Evolutionary conservation across 2,113 vertebrate genomes (phyloP).

Genomic region (Romanogobio albipinnatus): DNA sequence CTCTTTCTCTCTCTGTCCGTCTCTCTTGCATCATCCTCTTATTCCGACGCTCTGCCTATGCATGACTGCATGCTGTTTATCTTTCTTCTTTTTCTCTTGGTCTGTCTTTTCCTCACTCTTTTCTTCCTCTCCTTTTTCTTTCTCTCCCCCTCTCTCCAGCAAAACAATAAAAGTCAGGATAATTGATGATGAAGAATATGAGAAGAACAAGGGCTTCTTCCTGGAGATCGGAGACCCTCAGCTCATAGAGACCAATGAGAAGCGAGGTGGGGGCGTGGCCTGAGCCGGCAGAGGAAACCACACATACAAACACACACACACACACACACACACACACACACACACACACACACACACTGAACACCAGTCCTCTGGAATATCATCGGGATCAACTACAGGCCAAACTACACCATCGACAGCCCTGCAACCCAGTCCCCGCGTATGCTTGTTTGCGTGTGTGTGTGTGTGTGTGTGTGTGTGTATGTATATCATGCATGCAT

Average conservation of each 20-base stretch:
- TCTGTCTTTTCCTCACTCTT: slow-evolving; percentile 37
- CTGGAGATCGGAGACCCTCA: slow-evolving; percentile 95
- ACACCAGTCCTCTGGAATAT: slow-evolving; percentile 16
- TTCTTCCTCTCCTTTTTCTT: slow-evolving; percentile 34
- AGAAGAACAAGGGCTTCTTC: slow-evolving; percentile 99
- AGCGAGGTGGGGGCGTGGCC: slow-evolving; percentile 91
- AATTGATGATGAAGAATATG: slow-evolving; percentile 99
- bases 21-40: slow-evolving; percentile 16
- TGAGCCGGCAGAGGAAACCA: slow-evolving; percentile 41
- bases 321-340: slow-evolving; percentile 28
- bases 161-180: slow-evolving; percentile 98
- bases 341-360: slow-evolving; percentile 47
- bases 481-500: slow-evolving; percentile 75
- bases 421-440: slow-evolving; percentile 71
- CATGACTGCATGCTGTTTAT: slow-evolving; percentile 38
- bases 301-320: slow-evolving; percentile 23
- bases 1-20: background rate
- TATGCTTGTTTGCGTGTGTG: slow-evolving; percentile 52
- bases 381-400: slow-evolving; percentile 70
- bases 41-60: slow-evolving; percentile 1
- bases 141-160: slow-evolving; percentile 76
- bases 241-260: slow-evolving; percentile 95
- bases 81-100: slow-evolving; percentile 36
- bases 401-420: slow-evolving; percentile 68
- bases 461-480: slow-evolving; percentile 63